phyloP scores from a whole-genome alignment of 2,113 vertebrate species.

The Macquaria australasica region DNA sequence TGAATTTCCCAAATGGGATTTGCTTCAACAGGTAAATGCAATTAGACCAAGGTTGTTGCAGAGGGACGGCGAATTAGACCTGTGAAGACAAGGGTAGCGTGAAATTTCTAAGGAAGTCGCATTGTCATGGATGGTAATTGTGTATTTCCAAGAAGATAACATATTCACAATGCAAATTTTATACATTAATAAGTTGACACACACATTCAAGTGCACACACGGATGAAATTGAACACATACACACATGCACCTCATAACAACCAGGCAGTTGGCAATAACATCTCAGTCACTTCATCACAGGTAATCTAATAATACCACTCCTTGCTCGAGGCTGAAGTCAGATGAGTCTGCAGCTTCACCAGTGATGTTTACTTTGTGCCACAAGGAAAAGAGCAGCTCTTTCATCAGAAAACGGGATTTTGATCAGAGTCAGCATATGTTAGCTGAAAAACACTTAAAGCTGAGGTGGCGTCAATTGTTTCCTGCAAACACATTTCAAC shows the following conservation, averaged over 20 bases:
- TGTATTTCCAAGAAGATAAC: neutral
- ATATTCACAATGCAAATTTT: slow-evolving; percentile 1
- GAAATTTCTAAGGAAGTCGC: slow-evolving; percentile 39
- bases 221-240: neutral
- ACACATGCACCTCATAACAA: neutral
- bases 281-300: slow-evolving; percentile 46
- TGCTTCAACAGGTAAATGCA: slow-evolving; percentile 73
- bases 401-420: slow-evolving; percentile 34
- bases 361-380: slow-evolving; percentile 20
- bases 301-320: slow-evolving; percentile 49
- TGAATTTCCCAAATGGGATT: slow-evolving; percentile 65
- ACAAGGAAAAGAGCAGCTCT: slow-evolving; percentile 14
- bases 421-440: slow-evolving; percentile 34
- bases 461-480: neutral
- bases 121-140: slow-evolving; percentile 25
- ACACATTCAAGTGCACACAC: neutral
- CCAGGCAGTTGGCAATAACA: slow-evolving; percentile 11
- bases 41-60: slow-evolving; percentile 67
- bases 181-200: neutral
- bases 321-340: slow-evolving; percentile 39
- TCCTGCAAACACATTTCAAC: slow-evolving; percentile 15
- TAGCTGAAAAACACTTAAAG: slow-evolving; percentile 15
- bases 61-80: slow-evolving; percentile 30
- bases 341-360: slow-evolving; percentile 31
- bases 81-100: slow-evolving; percentile 18